These are phyloP conservation scores for Anolis carolinensis DNA, from an alignment of 2,113 vertebrate species.

Conservation along the genomic window DNA sequence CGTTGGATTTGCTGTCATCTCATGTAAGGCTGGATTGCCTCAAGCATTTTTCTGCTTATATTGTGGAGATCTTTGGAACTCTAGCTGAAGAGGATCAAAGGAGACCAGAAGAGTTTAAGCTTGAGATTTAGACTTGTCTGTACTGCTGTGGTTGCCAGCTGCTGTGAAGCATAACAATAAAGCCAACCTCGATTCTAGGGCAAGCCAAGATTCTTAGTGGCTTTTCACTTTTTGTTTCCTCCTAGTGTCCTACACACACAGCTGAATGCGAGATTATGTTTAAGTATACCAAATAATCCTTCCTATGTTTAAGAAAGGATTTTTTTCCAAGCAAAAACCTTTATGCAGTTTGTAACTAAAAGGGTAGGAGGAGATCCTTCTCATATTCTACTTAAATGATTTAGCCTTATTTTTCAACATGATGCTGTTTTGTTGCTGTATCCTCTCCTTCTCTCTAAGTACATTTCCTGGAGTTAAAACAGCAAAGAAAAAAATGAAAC, in stretches of 20 bases:
- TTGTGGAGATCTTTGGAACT: not conserved
- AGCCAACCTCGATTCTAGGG: not conserved
- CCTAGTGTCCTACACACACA: fast-evolving
- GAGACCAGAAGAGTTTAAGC: not conserved
- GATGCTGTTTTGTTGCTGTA: not conserved
- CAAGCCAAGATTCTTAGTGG: not conserved
- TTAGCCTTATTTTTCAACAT: not conserved
- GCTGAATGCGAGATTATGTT: not conserved
- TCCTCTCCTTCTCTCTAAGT: not conserved
- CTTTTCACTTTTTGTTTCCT: not conserved
- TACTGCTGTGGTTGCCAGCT: not conserved
- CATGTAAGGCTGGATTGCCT: not conserved
- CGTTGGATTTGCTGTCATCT: not conserved
- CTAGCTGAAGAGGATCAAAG: not conserved
- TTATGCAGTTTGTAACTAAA: not conserved
- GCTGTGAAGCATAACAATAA: constrained; percentile 2
- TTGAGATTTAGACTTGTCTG: not conserved
- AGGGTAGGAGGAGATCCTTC: not conserved
- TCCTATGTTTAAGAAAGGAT: not conserved
- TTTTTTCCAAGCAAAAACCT: not conserved
- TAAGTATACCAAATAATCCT: not conserved
- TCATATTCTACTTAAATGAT: not conserved
- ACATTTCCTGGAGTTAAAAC: not conserved
- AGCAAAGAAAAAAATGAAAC: not conserved
- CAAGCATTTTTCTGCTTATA: not conserved